phyloP scores from a whole-genome alignment of 2,888 invertebrate species.

The Willowsia nigromaculata region DNA sequence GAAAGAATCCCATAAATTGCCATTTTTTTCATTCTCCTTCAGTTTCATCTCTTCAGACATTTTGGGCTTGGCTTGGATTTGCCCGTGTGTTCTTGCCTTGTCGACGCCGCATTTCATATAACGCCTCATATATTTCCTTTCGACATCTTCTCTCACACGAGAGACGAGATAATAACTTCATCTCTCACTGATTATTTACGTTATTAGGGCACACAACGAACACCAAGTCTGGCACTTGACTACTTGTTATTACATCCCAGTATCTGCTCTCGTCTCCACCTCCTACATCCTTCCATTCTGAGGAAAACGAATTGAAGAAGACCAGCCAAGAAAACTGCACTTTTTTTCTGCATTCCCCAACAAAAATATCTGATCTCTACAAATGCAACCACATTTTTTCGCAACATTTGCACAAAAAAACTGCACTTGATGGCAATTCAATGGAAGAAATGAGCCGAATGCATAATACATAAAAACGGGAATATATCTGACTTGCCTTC shows the following conservation, averaged over 20 bases:
- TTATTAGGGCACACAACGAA: neutral
- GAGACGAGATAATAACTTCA: neutral
- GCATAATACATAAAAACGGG: neutral
- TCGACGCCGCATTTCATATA: neutral
- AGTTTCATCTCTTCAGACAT: no score
- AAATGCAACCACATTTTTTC: neutral
- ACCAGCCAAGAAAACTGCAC: neutral
- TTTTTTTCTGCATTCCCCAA: neutral
- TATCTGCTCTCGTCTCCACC: neutral
- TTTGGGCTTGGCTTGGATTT: neutral
- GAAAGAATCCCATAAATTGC: no score
- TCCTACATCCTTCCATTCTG: no score
- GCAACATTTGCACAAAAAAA: neutral
- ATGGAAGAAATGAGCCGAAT: slow-evolving; percentile 27
- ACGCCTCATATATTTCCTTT: neutral
- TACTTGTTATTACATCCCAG: neutral
- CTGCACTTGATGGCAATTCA: neutral
- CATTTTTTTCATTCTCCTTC: no score
- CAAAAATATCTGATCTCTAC: neutral
- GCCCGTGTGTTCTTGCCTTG: neutral
- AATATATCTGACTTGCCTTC: neutral
- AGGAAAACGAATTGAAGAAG: neutral
- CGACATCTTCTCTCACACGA: neutral
- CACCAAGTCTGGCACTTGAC: neutral
- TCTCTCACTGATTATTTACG: neutral